Percentiles rank a stretch among this genome's conserved stretches.
These are phyloP conservation scores for Notarius lentiginosus DNA, from an alignment of 2,113 vertebrate genomes.

Conservation along the genomic window DNA sequence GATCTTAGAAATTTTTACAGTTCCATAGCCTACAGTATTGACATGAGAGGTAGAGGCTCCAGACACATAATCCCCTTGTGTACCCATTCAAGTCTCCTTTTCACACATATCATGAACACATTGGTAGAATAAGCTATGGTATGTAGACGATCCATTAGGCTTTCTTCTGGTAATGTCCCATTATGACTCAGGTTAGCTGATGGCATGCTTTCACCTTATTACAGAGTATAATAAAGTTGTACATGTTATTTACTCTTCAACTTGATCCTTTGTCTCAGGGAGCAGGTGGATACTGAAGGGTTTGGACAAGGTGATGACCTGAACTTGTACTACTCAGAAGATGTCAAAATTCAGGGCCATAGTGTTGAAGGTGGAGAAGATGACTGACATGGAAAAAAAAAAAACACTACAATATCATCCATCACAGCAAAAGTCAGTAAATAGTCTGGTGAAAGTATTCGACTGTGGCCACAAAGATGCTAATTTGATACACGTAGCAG, in stretches of 20 bases:
- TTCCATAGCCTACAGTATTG: not conserved
- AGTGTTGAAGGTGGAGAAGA: not conserved
- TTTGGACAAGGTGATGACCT: not conserved
- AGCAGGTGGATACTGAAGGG: not conserved
- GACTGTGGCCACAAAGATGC: not conserved
- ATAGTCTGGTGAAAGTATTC: not conserved
- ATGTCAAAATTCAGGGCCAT: not conserved
- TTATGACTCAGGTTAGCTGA: not conserved
- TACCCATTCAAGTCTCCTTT: not conserved
- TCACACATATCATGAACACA: not conserved
- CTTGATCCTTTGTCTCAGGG: not conserved
- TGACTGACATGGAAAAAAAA: not conserved
- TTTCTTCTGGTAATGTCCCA: not conserved
- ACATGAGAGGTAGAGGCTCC: not conserved
- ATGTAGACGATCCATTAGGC: not conserved
- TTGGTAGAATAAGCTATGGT: not conserved
- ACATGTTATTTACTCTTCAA: not conserved
- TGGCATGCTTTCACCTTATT: not conserved
- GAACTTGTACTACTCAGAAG: not conserved
- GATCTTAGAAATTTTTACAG: not conserved
- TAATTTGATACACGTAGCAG: not conserved
- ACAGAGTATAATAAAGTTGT: not conserved
- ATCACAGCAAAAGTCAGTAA: not conserved
- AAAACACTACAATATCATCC: not conserved
- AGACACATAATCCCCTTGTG: not conserved